A percentile compares a stretch with the other conserved stretches of the same genome.
phyloP scores from a whole-genome alignment of 1,140 invertebrate species.

The Tigriopus japonicus region DNA sequence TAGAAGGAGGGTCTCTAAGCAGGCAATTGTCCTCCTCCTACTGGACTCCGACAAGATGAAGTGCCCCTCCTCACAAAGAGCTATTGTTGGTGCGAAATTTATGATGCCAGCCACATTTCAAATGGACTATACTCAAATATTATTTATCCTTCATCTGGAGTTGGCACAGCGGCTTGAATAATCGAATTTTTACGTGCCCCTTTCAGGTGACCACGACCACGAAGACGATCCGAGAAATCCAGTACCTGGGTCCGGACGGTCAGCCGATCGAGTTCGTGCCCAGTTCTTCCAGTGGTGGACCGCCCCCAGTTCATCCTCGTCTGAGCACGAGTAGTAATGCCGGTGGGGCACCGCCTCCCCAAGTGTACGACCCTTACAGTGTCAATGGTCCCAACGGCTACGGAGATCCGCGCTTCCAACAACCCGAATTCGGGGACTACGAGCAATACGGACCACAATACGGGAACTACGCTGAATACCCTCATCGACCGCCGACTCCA shows the following conservation, averaged over 20 bases:
- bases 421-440: background rate
- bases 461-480: background rate
- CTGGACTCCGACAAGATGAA: too few species aligned
- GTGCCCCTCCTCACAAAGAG: too few species aligned
- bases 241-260: slow-evolving; percentile 42
- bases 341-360: too few species aligned
- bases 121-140: too few species aligned
- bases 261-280: slow-evolving; percentile 19
- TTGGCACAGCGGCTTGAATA: background rate
- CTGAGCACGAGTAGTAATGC: background rate
- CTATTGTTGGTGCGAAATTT: too few species aligned
- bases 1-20: too few species aligned
- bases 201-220: slow-evolving; percentile 36
- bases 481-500: slow-evolving; percentile 6
- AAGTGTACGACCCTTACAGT: too few species aligned
- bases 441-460: background rate
- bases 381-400: background rate
- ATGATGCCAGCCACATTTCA: too few species aligned
- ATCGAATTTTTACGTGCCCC: background rate
- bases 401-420: background rate
- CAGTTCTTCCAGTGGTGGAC: background rate
- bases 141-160: too few species aligned
- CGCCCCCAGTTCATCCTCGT: background rate
- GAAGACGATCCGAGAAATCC: slow-evolving; percentile 42
- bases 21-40: too few species aligned